Conservation (phyloP, 2,888 invertebrate species). For the Pteria penguin region DNA sequence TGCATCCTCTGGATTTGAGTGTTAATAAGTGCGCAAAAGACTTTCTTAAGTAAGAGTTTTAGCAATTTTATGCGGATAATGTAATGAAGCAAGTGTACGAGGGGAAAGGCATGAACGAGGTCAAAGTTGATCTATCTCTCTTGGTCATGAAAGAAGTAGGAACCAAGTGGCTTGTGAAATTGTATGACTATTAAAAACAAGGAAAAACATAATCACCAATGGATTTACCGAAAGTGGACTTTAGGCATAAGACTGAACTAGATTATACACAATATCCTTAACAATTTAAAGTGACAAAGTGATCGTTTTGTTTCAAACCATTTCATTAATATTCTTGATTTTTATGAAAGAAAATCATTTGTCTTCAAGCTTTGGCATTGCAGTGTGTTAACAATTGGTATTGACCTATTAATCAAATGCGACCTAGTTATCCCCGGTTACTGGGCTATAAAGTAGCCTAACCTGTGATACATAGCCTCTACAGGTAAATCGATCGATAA, state of each 20-base stretch:
- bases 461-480: background rate
- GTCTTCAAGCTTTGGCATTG: too few relatives aligned
- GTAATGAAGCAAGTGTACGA: background rate
- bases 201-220: background rate
- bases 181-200: constrained; percentile 6
- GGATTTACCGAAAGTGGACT: too few relatives aligned
- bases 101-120: background rate
- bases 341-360: too few relatives aligned
- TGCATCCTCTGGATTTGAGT: constrained; percentile 5
- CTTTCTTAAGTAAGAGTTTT: constrained; percentile 2
- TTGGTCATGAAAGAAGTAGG: constrained; percentile 14
- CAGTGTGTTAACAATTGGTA: too few relatives aligned
- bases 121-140: constrained; percentile 5
- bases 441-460: background rate
- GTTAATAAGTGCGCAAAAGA: constrained; percentile 11
- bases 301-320: too few relatives aligned
- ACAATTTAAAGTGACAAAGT: too few relatives aligned
- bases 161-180: constrained; percentile 18
- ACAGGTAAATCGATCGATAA: too few relatives aligned
- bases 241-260: too few relatives aligned
- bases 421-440: too few relatives aligned
- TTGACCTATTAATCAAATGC: too few relatives aligned
- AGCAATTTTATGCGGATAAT: constrained; percentile 3
- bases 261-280: too few relatives aligned
- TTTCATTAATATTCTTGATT: too few relatives aligned